phyloP scores from a whole-genome alignment of 2,797 vertebrate genomes.

The Antrozous pallidus region DNA sequence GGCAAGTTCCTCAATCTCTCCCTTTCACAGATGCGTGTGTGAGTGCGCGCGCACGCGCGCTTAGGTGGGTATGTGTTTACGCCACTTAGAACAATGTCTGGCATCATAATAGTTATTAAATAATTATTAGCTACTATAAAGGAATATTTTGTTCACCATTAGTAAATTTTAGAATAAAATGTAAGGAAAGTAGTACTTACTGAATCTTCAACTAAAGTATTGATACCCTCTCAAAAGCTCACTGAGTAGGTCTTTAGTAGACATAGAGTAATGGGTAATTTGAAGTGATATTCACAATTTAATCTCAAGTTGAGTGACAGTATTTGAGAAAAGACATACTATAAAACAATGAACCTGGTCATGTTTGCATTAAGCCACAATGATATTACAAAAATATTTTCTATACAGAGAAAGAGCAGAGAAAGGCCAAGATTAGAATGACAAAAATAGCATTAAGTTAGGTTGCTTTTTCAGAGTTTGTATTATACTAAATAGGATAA shows the following conservation, averaged over 20 bases:
- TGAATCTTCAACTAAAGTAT: background rate
- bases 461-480: background rate
- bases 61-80: background rate
- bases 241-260: background rate
- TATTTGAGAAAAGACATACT: conserved; percentile 29
- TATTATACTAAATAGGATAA: background rate
- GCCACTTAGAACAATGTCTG: background rate
- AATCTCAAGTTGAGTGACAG: background rate
- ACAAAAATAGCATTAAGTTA: background rate
- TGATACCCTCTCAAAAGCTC: background rate
- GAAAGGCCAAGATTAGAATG: background rate
- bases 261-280: background rate
- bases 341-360: background rate
- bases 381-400: conserved; percentile 13
- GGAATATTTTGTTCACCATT: background rate
- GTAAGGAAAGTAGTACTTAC: background rate
- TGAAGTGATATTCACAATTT: background rate
- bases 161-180: background rate
- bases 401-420: background rate
- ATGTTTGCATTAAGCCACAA: background rate
- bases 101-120: background rate
- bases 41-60: background rate
- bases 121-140: background rate
- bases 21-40: background rate
- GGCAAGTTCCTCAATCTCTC: background rate